These are phyloP conservation scores for Merops nubicus DNA, from an alignment of 2,113 vertebrate species.

Conservation along the genomic window DNA sequence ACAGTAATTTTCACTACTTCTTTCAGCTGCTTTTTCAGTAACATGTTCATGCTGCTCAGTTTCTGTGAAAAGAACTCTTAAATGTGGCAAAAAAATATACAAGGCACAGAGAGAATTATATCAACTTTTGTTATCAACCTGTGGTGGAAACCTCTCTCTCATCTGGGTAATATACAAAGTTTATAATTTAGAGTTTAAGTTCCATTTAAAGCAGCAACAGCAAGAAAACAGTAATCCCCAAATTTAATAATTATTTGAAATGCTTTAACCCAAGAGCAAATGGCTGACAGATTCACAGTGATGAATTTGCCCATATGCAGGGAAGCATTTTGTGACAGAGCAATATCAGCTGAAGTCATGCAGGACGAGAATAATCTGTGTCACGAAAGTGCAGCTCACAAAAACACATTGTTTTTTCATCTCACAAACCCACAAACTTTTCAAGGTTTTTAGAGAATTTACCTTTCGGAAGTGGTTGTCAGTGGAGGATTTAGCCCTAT, in stretches of 20 bases:
- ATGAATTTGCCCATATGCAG: not conserved
- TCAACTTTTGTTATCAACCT: not conserved
- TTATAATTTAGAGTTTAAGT: not conserved
- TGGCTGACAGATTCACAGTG: not conserved
- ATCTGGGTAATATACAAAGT: not conserved
- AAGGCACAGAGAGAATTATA: not conserved
- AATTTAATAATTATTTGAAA: not conserved
- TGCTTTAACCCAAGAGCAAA: not conserved
- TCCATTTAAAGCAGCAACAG: not conserved
- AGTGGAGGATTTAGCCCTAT: not conserved
- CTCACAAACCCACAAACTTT: too few relatives aligned
- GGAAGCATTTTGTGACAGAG: not conserved
- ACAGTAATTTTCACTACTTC: not conserved
- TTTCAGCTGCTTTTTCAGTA: not conserved
- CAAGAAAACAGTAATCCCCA: not conserved
- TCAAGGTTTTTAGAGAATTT: not conserved
- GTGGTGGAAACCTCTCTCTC: not conserved
- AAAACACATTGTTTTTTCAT: too few relatives aligned
- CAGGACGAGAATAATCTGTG: not conserved
- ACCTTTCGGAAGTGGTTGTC: not conserved
- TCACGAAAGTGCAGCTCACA: not conserved
- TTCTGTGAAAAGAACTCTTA: not conserved
- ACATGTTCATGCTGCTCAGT: not conserved
- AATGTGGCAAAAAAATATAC: not conserved
- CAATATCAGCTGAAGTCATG: not conserved